These are phyloP conservation scores for Tachysurus vachellii DNA, from an alignment of 2,113 vertebrate species.

Conservation along the genomic window DNA sequence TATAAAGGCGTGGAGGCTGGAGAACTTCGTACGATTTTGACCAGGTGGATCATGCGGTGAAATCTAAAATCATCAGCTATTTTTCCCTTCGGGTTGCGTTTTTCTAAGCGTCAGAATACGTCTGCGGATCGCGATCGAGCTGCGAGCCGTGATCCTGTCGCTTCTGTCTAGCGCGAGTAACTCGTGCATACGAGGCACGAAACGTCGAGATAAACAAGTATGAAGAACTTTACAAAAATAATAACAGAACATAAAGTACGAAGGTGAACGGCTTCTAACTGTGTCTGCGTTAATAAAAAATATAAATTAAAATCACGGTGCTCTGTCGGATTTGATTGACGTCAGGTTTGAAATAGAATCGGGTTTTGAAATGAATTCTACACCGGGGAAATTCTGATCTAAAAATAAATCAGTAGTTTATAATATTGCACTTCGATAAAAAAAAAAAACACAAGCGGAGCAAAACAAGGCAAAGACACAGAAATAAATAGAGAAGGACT, in stretches of 20 bases:
- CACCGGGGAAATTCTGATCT: background rate
- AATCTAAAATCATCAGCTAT: background rate
- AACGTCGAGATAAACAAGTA: background rate
- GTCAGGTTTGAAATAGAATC: background rate
- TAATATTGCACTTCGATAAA: constrained; percentile 70
- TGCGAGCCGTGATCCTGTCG: background rate
- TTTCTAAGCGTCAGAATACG: constrained; percentile 10
- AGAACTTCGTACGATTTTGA: background rate
- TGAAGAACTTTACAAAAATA: background rate
- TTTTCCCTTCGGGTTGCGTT: background rate
- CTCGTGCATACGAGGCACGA: constrained; percentile 14
- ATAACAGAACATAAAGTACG: background rate
- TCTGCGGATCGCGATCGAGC: background rate
- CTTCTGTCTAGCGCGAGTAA: background rate
- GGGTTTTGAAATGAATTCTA: background rate
- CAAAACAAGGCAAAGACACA: constrained; percentile 11
- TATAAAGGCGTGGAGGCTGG: background rate
- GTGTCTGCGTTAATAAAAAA: background rate
- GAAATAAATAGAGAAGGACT: background rate
- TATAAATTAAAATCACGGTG: background rate
- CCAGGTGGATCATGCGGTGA: background rate
- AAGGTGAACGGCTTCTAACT: background rate
- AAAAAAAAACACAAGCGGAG: constrained; percentile 20
- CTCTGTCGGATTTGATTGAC: background rate
- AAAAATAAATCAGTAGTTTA: constrained; percentile 60